Percentiles rank a stretch among this genome's conserved stretches.
Conservation (phyloP, 2,113 vertebrate genomes). For the Xyliphius kryptos region DNA sequence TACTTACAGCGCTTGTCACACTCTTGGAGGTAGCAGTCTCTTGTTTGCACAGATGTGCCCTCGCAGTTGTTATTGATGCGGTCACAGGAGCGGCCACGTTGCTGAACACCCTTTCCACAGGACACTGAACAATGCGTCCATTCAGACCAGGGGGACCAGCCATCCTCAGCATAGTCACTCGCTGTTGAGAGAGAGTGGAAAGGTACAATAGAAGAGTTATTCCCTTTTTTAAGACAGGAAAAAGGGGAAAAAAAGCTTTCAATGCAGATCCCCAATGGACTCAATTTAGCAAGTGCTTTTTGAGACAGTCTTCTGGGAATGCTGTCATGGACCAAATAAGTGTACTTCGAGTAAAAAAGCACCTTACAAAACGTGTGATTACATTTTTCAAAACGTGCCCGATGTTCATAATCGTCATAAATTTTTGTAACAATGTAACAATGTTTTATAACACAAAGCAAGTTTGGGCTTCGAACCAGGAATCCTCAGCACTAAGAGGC, state of each 20-base stretch:
- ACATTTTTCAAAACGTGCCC: no score
- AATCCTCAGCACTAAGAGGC: no score
- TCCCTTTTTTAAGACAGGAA: slow-evolving; percentile 45
- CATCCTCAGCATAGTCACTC: slow-evolving; percentile 89
- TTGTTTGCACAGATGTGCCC: slow-evolving; percentile 96
- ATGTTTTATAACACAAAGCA: no score
- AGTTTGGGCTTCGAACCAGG: no score
- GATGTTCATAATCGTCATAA: no score
- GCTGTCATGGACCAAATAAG: slow-evolving; percentile 32
- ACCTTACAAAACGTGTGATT: slow-evolving; percentile 47
- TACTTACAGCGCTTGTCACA: slow-evolving; percentile 96
- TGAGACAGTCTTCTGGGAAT: slow-evolving; percentile 33
- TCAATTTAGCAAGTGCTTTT: slow-evolving; percentile 51
- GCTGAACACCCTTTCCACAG: slow-evolving; percentile 93
- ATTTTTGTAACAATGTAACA: no score
- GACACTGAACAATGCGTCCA: slow-evolving; percentile 97
- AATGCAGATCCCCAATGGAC: slow-evolving; percentile 52
- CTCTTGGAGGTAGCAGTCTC: slow-evolving; percentile 95
- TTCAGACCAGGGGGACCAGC: slow-evolving; percentile 98
- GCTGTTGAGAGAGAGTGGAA: slow-evolving; percentile 60
- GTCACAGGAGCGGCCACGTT: slow-evolving; percentile 94
- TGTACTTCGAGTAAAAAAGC: slow-evolving; percentile 43
- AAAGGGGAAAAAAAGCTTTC: slow-evolving; percentile 51
- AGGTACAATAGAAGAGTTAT: slow-evolving; percentile 61
- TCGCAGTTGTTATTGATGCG: slow-evolving; percentile 96